phyloP scores from a whole-genome alignment of 2,797 vertebrate genomes.

The Macrochelys suwanniensis region DNA sequence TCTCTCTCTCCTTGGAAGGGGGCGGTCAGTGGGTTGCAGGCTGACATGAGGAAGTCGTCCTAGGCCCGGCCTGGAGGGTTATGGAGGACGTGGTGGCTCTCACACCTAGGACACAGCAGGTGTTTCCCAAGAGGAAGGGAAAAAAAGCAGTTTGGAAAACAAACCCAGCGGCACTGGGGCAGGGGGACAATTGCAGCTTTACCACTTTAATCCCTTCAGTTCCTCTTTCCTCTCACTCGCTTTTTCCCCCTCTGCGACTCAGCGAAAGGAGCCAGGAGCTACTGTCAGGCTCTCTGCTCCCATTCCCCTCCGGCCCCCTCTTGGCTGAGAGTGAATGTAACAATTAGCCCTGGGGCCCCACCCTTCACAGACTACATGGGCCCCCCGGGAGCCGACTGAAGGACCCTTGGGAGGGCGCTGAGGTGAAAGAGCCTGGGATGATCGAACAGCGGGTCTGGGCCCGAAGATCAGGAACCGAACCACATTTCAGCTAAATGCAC shows the following conservation, averaged over 20 bases:
- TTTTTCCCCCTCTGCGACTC: too few species aligned
- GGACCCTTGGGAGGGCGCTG: conserved; percentile 51
- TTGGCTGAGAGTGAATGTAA: conserved; percentile 81
- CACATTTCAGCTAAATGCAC: conserved; percentile 79
- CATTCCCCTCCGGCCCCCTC: conserved; percentile 61
- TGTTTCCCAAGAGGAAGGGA: too few species aligned
- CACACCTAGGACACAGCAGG: too few species aligned
- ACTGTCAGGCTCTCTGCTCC: neutral
- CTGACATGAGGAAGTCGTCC: too few species aligned
- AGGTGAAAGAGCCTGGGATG: conserved; percentile 83
- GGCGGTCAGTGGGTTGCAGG: too few species aligned
- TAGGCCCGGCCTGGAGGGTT: too few species aligned
- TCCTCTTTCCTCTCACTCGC: neutral
- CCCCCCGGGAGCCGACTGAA: conserved; percentile 38
- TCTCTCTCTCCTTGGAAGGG: too few species aligned
- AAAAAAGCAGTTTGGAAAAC: too few species aligned
- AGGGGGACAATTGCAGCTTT: too few species aligned
- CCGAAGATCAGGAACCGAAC: conserved; percentile 77
- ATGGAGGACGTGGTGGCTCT: too few species aligned
- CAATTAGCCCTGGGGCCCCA: neutral
- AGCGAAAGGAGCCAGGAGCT: neutral
- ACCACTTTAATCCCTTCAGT: neutral
- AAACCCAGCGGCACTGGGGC: too few species aligned
- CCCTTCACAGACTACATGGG: conserved; percentile 57
- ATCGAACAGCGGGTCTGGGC: conserved; percentile 83